Percentiles rank a stretch among this genome's conserved stretches.
phyloP scores from a whole-genome alignment of 2,113 vertebrate species.

The Anguilla rostrata region DNA sequence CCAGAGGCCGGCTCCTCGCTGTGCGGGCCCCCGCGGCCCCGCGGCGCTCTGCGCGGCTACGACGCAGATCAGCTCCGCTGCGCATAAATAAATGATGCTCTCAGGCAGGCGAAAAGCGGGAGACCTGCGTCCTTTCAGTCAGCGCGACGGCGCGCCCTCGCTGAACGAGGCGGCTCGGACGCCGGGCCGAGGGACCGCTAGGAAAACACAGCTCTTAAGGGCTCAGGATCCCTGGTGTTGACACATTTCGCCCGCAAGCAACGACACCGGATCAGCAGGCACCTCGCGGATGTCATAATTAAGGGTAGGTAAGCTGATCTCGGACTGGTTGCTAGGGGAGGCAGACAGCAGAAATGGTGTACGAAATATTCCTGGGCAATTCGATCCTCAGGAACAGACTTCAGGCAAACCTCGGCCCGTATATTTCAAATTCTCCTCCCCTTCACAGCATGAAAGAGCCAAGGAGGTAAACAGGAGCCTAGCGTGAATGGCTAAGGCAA shows the following conservation, averaged over 20 bases:
- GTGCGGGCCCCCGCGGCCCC: neutral
- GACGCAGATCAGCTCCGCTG: neutral
- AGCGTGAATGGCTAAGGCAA: neutral
- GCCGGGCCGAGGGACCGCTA: neutral
- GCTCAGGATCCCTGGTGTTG: neutral
- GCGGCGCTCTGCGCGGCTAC: neutral
- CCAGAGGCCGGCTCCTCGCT: neutral
- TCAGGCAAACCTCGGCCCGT: neutral
- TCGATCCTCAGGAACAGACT: neutral
- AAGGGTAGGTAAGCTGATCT: neutral
- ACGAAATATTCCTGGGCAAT: neutral
- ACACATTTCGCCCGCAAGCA: neutral
- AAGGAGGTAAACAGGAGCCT: neutral
- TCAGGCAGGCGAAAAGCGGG: neutral
- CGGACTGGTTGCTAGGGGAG: neutral
- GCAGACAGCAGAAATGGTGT: neutral
- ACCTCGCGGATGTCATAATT: neutral
- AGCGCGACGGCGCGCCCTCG: neutral
- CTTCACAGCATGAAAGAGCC: neutral
- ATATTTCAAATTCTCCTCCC: neutral
- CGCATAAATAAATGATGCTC: neutral
- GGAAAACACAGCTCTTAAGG: neutral
- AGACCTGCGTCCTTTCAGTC: neutral
- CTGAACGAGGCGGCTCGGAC: neutral
- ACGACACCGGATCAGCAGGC: neutral